These are phyloP conservation scores for Tamias sibiricus DNA, from an alignment of 2,113 vertebrate genomes.

Conservation along the genomic window DNA sequence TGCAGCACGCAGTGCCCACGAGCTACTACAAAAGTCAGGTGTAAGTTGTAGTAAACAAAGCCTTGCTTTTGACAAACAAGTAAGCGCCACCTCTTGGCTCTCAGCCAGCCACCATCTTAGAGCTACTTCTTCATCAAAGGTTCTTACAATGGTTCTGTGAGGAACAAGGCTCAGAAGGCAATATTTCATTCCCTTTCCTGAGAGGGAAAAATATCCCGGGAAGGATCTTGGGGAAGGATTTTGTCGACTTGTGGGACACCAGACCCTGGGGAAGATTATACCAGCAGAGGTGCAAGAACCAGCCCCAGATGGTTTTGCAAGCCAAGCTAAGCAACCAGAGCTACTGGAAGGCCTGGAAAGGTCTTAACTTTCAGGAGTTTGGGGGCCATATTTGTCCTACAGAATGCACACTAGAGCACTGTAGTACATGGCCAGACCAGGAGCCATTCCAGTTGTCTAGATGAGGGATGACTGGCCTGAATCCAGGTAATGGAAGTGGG, in stretches of 20 bases:
- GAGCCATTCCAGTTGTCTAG: neutral
- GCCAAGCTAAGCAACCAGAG: neutral
- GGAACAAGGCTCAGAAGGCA: neutral
- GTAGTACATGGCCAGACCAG: neutral
- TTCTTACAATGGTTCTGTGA: no score
- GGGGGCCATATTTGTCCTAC: neutral
- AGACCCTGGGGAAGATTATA: neutral
- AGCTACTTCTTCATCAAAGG: no score
- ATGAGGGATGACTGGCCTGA: neutral
- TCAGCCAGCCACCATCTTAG: no score
- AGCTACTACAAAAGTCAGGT: no score
- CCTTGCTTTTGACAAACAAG: no score
- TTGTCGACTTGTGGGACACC: neutral
- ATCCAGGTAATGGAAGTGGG: neutral
- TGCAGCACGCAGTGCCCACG: no score
- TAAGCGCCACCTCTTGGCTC: no score
- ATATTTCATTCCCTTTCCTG: neutral
- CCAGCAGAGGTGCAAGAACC: neutral
- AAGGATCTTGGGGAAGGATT: neutral
- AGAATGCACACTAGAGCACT: neutral
- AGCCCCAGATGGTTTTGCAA: neutral
- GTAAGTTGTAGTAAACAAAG: no score
- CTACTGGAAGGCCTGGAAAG: neutral
- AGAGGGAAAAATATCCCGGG: neutral
- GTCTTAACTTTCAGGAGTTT: neutral